Evolutionary conservation across 2,113 vertebrate genomes (phyloP), one percentile per base, ranked within the genome.

Genomic region (Pampusana beccarii): DNA sequence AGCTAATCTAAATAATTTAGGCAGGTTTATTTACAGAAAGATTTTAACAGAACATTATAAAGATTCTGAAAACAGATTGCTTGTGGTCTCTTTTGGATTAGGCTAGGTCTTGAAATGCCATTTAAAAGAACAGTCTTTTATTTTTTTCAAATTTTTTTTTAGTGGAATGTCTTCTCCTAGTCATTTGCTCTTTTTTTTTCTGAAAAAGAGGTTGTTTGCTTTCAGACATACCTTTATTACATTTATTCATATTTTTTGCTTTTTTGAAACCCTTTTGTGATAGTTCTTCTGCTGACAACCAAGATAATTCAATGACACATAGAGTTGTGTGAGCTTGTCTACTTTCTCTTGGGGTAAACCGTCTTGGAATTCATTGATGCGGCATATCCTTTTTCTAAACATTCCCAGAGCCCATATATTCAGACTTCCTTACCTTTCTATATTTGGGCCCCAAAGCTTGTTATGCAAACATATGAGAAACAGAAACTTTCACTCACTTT

Each of bases 1-100:
- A 80, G 46, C 24, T 74, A 84, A 92, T 96, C 67, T 94, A 86
- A 94, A 95, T 90, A 95, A 92, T 95, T 91, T 88, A 94, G 57
- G 24, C 16, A 60, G 36, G 29, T 83, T 93, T 90, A 80, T 93
- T 93, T 93, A 71, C 87, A 92, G 74, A 88, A 88, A 26, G 31
- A 31, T 93, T 93, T 85, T 93, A 15, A 54, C 31, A 80, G 50
- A 95, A 89, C 66, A 90, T n/a, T 61, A 11, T 67, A 69, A 91
- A 79, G 51, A 78, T 92, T 82, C 48, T 93, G 29, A 42, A 88
- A 93, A 82, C 48, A 92, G 74, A 80, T 90, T 93, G 77, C n/a
- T 66, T 4, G 1, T 86, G 64, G 71, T 94, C 82, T 93, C 92
- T 72, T 66, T 71, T 91, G 80, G 66, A 75, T 97, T 92, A 91